Evolutionary conservation across 2,113 vertebrate species (phyloP).

Genomic region (Tinamus guttatus): DNA sequence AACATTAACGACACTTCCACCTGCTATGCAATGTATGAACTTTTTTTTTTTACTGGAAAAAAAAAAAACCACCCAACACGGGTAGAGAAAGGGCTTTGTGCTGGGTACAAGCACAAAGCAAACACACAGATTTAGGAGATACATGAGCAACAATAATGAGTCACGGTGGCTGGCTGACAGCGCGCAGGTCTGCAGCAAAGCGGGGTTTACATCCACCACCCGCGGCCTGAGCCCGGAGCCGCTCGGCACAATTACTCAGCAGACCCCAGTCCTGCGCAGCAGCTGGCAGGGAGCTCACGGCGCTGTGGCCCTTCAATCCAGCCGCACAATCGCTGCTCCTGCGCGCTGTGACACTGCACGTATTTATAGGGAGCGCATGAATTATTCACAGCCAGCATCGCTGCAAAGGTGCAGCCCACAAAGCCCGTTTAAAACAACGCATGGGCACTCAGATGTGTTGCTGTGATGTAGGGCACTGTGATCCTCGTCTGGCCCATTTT

Average conservation of each 20-base stretch:
- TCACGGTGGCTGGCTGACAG: neutral
- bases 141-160: neutral
- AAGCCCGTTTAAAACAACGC: slow-evolving; percentile 10
- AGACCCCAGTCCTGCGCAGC: neutral
- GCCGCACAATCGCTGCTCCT: neutral
- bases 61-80: too few relatives aligned
- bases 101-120: neutral
- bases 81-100: neutral
- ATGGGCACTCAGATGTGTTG: neutral
- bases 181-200: fast-evolving
- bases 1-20: neutral
- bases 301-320: neutral
- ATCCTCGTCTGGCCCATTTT: neutral
- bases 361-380: neutral
- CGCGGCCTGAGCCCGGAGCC: slow-evolving; percentile 5
- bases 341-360: neutral
- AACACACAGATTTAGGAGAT: neutral
- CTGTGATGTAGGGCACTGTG: neutral
- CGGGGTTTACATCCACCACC: fast-evolving
- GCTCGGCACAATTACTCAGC: neutral
- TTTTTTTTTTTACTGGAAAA: neutral
- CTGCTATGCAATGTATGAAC: neutral
- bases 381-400: neutral
- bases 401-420: neutral
- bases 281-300: neutral